Conservation (phyloP, 2,113 vertebrate species). For the Climacteris rufus region DNA sequence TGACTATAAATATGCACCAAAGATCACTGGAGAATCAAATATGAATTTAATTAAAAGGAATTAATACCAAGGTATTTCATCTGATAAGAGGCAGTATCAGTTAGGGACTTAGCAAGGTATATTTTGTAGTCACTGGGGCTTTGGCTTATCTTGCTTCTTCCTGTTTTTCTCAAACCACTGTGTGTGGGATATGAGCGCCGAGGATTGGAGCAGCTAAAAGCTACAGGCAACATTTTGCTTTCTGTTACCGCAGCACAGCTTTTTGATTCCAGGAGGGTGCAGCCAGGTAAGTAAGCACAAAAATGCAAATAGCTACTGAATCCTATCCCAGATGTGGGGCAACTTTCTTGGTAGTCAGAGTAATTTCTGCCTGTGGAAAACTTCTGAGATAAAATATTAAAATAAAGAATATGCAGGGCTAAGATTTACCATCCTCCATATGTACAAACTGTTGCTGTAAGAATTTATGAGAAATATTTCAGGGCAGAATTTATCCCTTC, state of each 20-base stretch:
- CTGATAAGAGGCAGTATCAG: conserved; percentile 56
- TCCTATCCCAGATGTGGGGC: neutral
- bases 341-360: conserved; percentile 42
- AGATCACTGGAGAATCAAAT: conserved; percentile 16
- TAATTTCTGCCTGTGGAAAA: conserved; percentile 28
- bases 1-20: neutral
- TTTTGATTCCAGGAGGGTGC: conserved; percentile 14
- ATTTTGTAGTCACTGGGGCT: conserved; percentile 27
- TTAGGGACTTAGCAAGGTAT: conserved; percentile 47
- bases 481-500: neutral
- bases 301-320: conserved; percentile 36
- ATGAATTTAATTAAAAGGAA: conserved; percentile 58
- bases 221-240: conserved; percentile 39
- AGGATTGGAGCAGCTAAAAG: conserved; percentile 23
- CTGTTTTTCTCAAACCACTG: conserved; percentile 52
- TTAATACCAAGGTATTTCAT: conserved; percentile 54
- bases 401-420: neutral
- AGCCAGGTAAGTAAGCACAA: conserved; percentile 20
- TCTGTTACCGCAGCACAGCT: neutral
- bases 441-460: neutral
- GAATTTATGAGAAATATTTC: neutral
- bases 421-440: neutral
- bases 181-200: neutral
- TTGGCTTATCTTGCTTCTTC: conserved; percentile 54
- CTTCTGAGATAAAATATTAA: neutral